phyloP scores from a whole-genome alignment of 2,113 vertebrate species.

The Vidua chalybeata region DNA sequence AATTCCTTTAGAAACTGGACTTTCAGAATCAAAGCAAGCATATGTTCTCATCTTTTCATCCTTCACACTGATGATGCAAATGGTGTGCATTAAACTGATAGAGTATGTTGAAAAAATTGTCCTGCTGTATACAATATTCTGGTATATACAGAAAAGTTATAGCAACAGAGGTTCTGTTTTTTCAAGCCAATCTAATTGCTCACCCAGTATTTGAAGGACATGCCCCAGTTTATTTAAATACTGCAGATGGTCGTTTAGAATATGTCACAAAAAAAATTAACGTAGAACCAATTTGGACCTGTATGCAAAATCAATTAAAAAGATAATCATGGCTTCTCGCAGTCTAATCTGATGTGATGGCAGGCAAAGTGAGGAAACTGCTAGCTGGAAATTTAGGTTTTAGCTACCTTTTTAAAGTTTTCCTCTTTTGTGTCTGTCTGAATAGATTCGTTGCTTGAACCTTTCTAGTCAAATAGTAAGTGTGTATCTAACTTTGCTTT shows the following conservation, averaged over 20 bases:
- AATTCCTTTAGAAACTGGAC: background rate
- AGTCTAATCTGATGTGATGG: background rate
- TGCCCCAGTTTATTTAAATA: background rate
- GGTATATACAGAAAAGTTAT: background rate
- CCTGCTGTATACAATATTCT: background rate
- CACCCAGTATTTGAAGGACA: background rate
- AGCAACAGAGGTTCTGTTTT: background rate
- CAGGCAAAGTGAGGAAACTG: background rate
- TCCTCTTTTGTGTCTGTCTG: background rate
- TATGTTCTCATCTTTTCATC: background rate
- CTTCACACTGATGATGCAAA: background rate
- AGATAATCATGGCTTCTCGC: background rate
- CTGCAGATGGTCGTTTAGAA: background rate
- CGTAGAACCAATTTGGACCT: background rate
- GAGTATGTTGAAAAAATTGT: background rate
- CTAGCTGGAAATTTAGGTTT: background rate
- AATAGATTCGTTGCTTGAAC: background rate
- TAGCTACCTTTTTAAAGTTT: background rate
- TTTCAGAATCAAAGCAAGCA: background rate
- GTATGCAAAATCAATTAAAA: background rate
- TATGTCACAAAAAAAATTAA: background rate
- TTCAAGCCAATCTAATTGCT: background rate
- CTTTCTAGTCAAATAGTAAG: background rate
- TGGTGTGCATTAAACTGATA: background rate
- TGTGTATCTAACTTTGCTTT: background rate